A percentile compares a stretch with the other conserved stretches of the same genome.
Evolutionary conservation across 2,113 vertebrate species (phyloP).

Genomic region (Fulmarus glacialis): DNA sequence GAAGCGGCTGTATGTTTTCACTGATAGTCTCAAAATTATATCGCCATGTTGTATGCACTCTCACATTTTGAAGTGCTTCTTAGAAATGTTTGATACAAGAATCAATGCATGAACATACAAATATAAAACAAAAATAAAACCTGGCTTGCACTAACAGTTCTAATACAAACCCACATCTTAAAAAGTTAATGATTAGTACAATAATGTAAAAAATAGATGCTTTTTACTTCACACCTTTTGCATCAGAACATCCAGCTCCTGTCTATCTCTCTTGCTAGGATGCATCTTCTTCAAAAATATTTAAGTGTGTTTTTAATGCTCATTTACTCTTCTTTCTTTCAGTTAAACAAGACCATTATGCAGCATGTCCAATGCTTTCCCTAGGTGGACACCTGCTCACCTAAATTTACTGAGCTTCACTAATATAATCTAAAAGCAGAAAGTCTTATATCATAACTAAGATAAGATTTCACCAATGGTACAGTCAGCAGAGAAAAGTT

Average conservation of each 20-base stretch:
- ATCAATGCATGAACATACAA: neutral
- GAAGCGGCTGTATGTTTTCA: neutral
- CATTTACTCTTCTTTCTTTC: neutral
- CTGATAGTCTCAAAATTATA: neutral
- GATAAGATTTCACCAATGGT: neutral
- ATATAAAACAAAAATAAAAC: neutral
- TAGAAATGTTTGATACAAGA: neutral
- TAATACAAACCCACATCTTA: neutral
- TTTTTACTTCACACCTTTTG: neutral
- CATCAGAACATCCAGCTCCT: neutral
- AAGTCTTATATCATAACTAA: neutral
- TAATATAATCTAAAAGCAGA: neutral
- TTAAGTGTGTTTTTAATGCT: neutral
- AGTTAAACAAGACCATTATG: neutral
- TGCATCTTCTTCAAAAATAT: neutral
- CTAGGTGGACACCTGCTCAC: neutral
- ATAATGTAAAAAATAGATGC: neutral
- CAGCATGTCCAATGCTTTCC: neutral
- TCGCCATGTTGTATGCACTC: rapidly evolving
- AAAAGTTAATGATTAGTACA: neutral
- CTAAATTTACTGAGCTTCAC: neutral
- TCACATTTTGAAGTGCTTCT: neutral
- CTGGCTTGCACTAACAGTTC: neutral
- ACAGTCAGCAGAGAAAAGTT: neutral
- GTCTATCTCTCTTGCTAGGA: neutral